A percentile compares a stretch with the other conserved stretches of the same genome.
These are phyloP conservation scores for Mycetomoellerius zeteki DNA, from an alignment of 1,140 invertebrate genomes.

Conservation along the genomic window DNA sequence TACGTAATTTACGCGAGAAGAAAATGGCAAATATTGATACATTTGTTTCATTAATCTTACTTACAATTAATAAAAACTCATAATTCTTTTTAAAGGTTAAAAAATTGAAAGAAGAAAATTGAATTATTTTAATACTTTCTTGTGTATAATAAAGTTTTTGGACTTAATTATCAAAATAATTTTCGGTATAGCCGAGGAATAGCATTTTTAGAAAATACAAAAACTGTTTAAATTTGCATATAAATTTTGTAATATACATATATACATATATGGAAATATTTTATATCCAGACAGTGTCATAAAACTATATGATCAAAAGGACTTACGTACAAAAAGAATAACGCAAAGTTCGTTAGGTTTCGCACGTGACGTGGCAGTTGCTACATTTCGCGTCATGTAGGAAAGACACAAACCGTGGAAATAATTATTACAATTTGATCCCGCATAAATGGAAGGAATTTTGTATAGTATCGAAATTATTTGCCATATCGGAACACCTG, in stretches of 20 bases:
- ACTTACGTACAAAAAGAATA: background rate
- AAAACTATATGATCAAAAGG: background rate
- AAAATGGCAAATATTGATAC: background rate
- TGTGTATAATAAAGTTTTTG: background rate
- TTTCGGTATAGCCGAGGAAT: background rate
- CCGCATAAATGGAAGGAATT: background rate
- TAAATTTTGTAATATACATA: background rate
- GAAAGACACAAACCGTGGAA: background rate
- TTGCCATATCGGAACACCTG: conserved; percentile 44
- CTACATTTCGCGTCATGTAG: background rate
- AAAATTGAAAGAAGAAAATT: background rate
- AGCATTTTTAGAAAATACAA: background rate
- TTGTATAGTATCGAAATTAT: conserved; percentile 29
- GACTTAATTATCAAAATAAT: background rate
- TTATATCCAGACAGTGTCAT: background rate
- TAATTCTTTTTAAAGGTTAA: background rate
- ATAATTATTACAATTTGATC: conserved; percentile 22
- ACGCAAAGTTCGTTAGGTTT: background rate
- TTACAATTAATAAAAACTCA: background rate
- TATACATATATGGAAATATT: background rate
- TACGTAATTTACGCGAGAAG: conserved; percentile 12
- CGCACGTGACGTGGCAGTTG: background rate
- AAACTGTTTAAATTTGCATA: background rate
- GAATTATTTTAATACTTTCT: background rate
- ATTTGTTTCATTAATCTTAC: background rate